A percentile compares a stretch with the other conserved stretches of the same genome.
These are phyloP conservation scores for Toxostoma redivivum DNA, from an alignment of 2,113 vertebrate species.

Conservation along the genomic window DNA sequence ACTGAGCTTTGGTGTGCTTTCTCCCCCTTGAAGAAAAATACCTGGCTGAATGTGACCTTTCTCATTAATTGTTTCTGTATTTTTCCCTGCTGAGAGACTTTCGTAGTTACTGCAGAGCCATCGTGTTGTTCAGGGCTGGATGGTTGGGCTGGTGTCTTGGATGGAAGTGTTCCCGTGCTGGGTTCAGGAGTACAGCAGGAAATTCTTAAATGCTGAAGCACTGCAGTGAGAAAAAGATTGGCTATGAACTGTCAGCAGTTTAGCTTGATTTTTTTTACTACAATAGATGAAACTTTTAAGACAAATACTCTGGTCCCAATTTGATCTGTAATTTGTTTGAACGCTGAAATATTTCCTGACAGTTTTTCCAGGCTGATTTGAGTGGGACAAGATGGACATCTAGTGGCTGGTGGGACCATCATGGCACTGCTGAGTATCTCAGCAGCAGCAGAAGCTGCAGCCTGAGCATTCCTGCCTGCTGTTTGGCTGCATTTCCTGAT, in stretches of 20 bases:
- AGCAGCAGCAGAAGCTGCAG: not conserved
- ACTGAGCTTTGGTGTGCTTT: not conserved
- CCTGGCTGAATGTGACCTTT: not conserved
- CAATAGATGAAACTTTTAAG: not conserved
- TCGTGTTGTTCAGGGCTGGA: not conserved
- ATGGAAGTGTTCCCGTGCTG: not conserved
- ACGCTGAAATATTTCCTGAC: not conserved
- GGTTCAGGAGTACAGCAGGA: not conserved
- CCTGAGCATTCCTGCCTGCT: not conserved
- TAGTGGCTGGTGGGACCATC: not conserved
- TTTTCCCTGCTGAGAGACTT: not conserved
- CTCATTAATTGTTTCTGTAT: not conserved
- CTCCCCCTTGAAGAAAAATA: not conserved
- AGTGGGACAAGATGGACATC: conserved; percentile 24
- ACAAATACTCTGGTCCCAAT: not conserved
- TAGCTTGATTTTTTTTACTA: not conserved
- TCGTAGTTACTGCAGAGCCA: not conserved
- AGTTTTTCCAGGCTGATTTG: not conserved
- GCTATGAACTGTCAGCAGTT: not conserved
- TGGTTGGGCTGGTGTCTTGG: not conserved
- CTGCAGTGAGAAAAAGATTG: accelerated
- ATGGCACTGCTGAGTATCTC: not conserved
- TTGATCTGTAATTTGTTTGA: not conserved
- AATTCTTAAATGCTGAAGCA: not conserved
- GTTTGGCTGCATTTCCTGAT: not conserved